These are phyloP conservation scores for Brachionus rotundiformis DNA, from an alignment of 1,140 invertebrate species.

Conservation along the genomic window DNA sequence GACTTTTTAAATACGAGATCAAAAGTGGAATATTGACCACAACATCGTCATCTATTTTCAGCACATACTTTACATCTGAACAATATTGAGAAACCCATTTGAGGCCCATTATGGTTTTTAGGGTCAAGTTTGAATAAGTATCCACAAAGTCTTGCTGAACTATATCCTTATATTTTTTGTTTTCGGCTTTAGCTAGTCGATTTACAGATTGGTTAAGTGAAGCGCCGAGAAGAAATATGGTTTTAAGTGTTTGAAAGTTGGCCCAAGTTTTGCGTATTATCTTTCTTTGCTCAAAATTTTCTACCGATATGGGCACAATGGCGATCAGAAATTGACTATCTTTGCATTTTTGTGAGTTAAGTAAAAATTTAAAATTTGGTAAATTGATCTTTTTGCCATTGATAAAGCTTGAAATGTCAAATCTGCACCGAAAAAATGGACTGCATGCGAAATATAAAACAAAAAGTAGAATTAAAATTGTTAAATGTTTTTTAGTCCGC, in stretches of 20 bases:
- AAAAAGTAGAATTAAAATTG: no score
- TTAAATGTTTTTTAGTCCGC: no score
- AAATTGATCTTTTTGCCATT: background rate
- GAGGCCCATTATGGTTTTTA: slow-evolving; percentile 14
- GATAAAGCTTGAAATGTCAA: background rate
- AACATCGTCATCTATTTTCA: slow-evolving; percentile 15
- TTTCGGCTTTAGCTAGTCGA: slow-evolving; percentile 39
- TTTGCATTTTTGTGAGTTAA: background rate
- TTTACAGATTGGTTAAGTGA: background rate
- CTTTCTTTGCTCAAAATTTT: background rate
- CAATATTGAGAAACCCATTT: background rate
- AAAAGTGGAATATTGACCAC: background rate
- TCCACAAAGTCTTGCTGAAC: slow-evolving; percentile 54
- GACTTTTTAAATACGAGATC: background rate
- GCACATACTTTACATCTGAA: background rate
- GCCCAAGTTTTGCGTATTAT: slow-evolving; percentile 9
- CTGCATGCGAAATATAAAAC: background rate
- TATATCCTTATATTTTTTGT: slow-evolving; percentile 53
- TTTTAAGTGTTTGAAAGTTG: background rate
- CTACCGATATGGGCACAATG: background rate
- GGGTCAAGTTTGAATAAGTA: background rate
- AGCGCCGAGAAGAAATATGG: background rate
- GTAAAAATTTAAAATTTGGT: background rate
- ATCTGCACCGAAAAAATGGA: background rate
- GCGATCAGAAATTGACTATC: background rate